A percentile compares a stretch with the other conserved stretches of the same genome.
Evolutionary conservation across 2,888 invertebrate species (phyloP).

Genomic region (Pyrrhia umbra): DNA sequence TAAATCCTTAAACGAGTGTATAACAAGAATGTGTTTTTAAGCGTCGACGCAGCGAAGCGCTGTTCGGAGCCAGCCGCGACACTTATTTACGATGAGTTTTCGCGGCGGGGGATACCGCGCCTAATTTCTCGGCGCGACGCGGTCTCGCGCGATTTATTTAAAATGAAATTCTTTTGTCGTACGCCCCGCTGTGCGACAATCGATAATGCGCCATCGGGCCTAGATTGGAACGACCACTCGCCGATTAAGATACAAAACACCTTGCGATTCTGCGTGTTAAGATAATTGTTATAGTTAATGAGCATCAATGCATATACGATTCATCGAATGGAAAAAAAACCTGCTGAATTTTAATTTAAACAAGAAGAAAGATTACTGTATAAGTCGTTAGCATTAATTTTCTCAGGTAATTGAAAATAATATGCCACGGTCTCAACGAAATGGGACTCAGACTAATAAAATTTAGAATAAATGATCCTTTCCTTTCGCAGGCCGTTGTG

Average conservation of each 20-base stretch:
- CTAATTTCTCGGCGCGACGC: constrained; percentile 89
- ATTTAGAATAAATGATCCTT: constrained; percentile 65
- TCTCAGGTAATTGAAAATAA: constrained; percentile 46
- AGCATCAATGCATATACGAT: constrained; percentile 59
- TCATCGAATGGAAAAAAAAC: constrained; percentile 17
- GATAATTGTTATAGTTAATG: constrained; percentile 74
- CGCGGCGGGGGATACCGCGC: constrained; percentile 87
- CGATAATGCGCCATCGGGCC: constrained; percentile 83
- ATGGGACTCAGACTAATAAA: constrained; percentile 57
- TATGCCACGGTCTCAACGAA: constrained; percentile 40
- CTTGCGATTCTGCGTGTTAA: constrained; percentile 73
- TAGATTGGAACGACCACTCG: constrained; percentile 80
- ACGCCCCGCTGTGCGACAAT: constrained; percentile 86
- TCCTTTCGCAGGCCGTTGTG: constrained; percentile 65
- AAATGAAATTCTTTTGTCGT: constrained; percentile 87
- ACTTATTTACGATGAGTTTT: constrained; percentile 89
- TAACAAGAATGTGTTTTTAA: constrained; percentile 86
- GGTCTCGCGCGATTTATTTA: constrained; percentile 88
- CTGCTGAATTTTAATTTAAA: constrained; percentile 36
- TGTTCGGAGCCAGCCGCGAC: constrained; percentile 78
- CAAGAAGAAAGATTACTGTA: constrained; percentile 5
- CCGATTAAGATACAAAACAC: constrained; percentile 85
- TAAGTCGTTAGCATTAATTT: constrained; percentile 33
- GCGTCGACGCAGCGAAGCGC: constrained; percentile 75
- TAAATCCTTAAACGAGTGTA: constrained; percentile 89